Percentiles rank a stretch among this genome's conserved stretches.
These are phyloP conservation scores for Calephelis virginiensis DNA, from an alignment of 1,140 invertebrate species.

Conservation along the genomic window DNA sequence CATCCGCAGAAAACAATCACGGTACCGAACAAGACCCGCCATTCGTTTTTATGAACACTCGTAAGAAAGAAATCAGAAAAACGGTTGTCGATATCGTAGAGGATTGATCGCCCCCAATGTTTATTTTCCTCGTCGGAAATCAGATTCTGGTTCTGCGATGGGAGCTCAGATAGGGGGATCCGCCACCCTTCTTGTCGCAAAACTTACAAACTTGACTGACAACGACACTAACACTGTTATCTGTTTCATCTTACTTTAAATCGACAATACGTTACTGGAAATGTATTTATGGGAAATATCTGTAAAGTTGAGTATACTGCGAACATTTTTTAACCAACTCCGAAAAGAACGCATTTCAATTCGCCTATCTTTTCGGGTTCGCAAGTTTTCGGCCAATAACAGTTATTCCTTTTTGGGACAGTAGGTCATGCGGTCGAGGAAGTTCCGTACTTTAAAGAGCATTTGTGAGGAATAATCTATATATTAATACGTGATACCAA, in stretches of 20 bases:
- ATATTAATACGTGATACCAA: too few species aligned
- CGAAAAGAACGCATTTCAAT: too few species aligned
- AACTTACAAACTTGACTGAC: slow-evolving; percentile 13
- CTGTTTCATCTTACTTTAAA: background rate
- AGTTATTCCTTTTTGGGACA: too few species aligned
- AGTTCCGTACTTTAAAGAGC: too few species aligned
- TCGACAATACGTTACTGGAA: background rate
- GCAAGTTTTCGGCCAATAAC: too few species aligned
- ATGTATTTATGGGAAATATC: background rate
- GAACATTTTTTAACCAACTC: too few species aligned
- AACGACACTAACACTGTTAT: slow-evolving; percentile 9
- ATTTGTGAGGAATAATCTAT: too few species aligned
- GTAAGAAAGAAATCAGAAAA: slow-evolving; percentile 38
- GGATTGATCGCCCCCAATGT: slow-evolving; percentile 39
- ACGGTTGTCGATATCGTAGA: slow-evolving; percentile 33
- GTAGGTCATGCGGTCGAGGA: too few species aligned
- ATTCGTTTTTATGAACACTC: slow-evolving; percentile 35
- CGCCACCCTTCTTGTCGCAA: slow-evolving; percentile 1
- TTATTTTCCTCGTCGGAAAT: slow-evolving; percentile 35
- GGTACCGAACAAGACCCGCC: slow-evolving; percentile 27
- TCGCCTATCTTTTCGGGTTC: too few species aligned
- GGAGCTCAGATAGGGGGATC: slow-evolving; percentile 3
- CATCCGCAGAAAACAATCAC: slow-evolving; percentile 29
- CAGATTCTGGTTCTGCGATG: slow-evolving; percentile 10
- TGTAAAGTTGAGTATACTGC: too few species aligned